phyloP scores from a whole-genome alignment of 2,113 vertebrate species.

The Tenrec ecaudatus region DNA sequence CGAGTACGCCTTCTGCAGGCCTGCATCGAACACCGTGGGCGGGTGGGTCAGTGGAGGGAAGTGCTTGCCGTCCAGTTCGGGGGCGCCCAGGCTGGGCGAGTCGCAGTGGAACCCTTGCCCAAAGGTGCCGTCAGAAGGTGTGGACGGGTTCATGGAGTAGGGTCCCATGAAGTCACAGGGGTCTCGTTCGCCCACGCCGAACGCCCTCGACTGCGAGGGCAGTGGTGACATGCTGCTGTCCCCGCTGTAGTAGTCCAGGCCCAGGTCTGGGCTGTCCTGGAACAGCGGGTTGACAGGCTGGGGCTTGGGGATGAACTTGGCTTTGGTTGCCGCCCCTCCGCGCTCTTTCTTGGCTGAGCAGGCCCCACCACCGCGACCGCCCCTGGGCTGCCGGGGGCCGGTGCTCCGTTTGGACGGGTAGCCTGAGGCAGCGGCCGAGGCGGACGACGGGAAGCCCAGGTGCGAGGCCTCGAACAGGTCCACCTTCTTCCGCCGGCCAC shows the following conservation, averaged over 20 bases:
- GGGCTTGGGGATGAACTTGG: constrained; percentile 90
- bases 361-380: constrained; percentile 91
- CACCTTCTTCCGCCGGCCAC: constrained; percentile 96
- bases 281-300: constrained; percentile 92
- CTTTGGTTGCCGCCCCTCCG: constrained; percentile 88
- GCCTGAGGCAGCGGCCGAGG: constrained; percentile 92
- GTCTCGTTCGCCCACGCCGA: constrained; percentile 92
- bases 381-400: constrained; percentile 92
- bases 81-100: constrained; percentile 93
- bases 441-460: constrained; percentile 91
- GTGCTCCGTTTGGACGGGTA: constrained; percentile 93
- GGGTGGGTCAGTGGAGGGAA: constrained; percentile 90
- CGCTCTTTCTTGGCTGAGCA: constrained; percentile 94
- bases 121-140: constrained; percentile 96
- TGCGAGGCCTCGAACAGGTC: constrained; percentile 93
- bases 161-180: constrained; percentile 97
- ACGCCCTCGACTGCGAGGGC: constrained; percentile 93
- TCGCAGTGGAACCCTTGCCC: constrained; percentile 96
- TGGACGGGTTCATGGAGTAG: constrained; percentile 97
- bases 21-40: constrained; percentile 87
- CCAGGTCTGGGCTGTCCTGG: constrained; percentile 92
- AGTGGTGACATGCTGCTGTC: constrained; percentile 98
- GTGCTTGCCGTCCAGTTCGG: constrained; percentile 91
- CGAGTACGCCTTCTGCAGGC: constrained; percentile 94
- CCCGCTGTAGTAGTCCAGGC: constrained; percentile 97